Evolutionary conservation across 2,797 vertebrate genomes (phyloP).

Genomic region (Capromys pilorides): DNA sequence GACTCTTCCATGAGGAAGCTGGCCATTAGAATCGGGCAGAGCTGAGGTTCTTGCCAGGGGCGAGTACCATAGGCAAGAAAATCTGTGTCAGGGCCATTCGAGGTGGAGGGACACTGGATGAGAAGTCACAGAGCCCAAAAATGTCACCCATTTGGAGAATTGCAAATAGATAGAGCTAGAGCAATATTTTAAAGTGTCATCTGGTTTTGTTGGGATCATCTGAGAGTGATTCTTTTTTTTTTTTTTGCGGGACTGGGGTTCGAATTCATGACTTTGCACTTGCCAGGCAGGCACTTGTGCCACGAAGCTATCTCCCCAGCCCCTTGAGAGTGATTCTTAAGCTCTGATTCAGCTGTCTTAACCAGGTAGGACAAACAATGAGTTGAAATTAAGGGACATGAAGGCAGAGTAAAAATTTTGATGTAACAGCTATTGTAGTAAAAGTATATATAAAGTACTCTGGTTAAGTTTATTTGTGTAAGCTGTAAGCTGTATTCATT

Average conservation of each 20-base stretch:
- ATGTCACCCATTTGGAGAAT: not conserved
- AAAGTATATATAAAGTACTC: not conserved
- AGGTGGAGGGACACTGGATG: not conserved
- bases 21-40: not conserved
- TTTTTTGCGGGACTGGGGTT: too few species aligned
- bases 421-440: not conserved
- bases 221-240: constrained; percentile 28
- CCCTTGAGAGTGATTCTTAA: constrained; percentile 23
- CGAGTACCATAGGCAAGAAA: not conserved
- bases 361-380: constrained; percentile 30
- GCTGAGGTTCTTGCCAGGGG: not conserved
- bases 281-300: too few species aligned
- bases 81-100: not conserved
- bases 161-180: not conserved
- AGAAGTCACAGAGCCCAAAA: constrained; percentile 23
- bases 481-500: not conserved
- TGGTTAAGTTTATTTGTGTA: constrained; percentile 39
- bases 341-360: not conserved
- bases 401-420: not conserved
- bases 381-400: not conserved
- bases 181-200: not conserved
- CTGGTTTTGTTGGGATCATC: constrained; percentile 29
- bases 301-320: too few species aligned
- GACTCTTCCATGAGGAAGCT: not conserved
- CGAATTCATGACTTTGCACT: too few species aligned